Conservation (phyloP, 2,113 vertebrate species). For the Orthonyx spaldingii region DNA sequence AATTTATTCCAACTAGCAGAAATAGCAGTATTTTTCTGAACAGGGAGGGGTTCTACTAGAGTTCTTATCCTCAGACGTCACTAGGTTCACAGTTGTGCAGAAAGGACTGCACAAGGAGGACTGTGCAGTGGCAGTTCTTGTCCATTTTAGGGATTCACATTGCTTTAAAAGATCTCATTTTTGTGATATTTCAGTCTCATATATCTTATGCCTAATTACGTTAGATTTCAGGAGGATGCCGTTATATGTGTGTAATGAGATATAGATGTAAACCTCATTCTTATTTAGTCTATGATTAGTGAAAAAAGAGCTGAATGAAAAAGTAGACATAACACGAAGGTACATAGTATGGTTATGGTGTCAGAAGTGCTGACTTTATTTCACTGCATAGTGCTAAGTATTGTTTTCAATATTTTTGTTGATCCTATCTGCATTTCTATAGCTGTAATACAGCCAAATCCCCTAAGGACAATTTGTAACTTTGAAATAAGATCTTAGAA, state of each 20-base stretch:
- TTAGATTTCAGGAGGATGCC: not conserved
- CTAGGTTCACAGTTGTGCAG: not conserved
- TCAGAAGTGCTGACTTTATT: not conserved
- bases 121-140: not conserved
- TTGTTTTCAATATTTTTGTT: not conserved
- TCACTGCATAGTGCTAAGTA: not conserved
- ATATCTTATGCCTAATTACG: not conserved
- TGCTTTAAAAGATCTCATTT: not conserved
- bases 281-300: conserved; percentile 5
- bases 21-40: not conserved
- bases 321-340: conserved; percentile 12
- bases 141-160: not conserved
- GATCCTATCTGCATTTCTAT: not conserved
- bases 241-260: not conserved
- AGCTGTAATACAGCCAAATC: not conserved
- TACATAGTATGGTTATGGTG: not conserved
- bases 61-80: not conserved
- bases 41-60: accelerated
- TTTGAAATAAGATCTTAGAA: not conserved
- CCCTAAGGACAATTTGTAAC: not conserved
- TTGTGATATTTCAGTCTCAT: not conserved
- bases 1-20: not conserved
- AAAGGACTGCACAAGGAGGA: not conserved
- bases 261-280: not conserved
- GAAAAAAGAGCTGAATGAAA: not conserved